Evolutionary conservation across 2,888 invertebrate genomes (phyloP), one percentile per base, ranked within the genome.

Genomic region (Diogma glabrata): DNA sequence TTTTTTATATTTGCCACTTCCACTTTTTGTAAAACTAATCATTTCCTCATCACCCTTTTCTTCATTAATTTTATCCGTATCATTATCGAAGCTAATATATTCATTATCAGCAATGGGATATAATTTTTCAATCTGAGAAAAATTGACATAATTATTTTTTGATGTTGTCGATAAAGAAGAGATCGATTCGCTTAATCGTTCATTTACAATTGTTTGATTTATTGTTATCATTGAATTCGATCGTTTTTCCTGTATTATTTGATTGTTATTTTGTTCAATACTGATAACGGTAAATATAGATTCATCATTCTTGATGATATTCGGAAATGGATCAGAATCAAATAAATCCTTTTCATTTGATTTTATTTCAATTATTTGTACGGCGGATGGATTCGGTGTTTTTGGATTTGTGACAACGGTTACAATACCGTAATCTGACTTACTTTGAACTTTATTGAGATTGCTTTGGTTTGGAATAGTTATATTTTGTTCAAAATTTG

Each of bases 301-400:
- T 46, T 46, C 23, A 20, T 51, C 23, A 16, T 55, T 58, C 55
- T 49, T 57, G 57, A 67, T 63, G 63, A 67, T 63, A 64, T 67
- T 63, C 52, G 67, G 68, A 60, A 69, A 70, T 50, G 69, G 70
- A 54, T 69, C 70, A 24, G 64, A 67, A 52, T 66, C 69, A 52
- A 69, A 69, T 24, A 70, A 61, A 60, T 69, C 69, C 24, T 64
- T 59, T 51, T 40, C 40, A 7, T 22, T 40, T 17, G 2, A 17
- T 49, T 17, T 40, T 20, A 33, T n/a, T 19, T 24, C 24, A n/a
- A 16, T 30, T 17, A n/a, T 30, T 30, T 48, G 17, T 14, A 48
- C 20, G 19, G 14, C 19, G 24, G 19, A n/a, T 24, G 46, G 9
- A 12, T 24, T 24, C 8, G 17, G 26, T 20, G n/a, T 30, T 30